phyloP scores from a whole-genome alignment of 2,797 vertebrate genomes.

The Pangasius krempfi region DNA sequence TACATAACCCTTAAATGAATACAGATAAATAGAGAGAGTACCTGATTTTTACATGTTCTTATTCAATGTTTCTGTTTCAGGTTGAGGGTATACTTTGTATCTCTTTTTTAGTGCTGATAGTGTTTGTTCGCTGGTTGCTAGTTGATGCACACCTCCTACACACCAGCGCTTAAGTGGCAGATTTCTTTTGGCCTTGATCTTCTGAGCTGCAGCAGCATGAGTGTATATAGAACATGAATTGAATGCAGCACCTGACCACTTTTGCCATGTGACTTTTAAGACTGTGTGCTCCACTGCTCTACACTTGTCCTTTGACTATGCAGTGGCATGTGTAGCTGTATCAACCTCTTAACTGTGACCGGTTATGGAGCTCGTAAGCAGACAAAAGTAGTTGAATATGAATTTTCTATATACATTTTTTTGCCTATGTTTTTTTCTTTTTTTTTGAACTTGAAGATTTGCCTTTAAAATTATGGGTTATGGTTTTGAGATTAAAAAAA shows the following conservation, averaged over 20 bases:
- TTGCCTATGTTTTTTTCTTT: neutral
- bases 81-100: neutral
- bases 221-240: neutral
- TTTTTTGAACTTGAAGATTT: neutral
- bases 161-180: neutral
- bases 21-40: neutral
- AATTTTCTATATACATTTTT: neutral
- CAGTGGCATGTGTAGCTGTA: neutral
- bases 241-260: neutral
- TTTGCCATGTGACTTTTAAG: neutral
- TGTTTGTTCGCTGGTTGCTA: slow-evolving; percentile 6
- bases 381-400: neutral
- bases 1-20: neutral
- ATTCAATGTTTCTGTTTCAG: neutral
- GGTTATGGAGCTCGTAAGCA: neutral
- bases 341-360: neutral
- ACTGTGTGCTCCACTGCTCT: neutral
- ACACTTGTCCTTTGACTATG: neutral
- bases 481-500: neutral
- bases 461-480: neutral
- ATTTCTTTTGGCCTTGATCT: slow-evolving; percentile 10
- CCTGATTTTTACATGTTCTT: neutral
- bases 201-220: slow-evolving; percentile 4
- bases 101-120: neutral
- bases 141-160: slow-evolving; percentile 20